These are phyloP conservation scores for Otolemur crassicaudatus DNA, from an alignment of 2,797 vertebrate genomes.

Conservation along the genomic window DNA sequence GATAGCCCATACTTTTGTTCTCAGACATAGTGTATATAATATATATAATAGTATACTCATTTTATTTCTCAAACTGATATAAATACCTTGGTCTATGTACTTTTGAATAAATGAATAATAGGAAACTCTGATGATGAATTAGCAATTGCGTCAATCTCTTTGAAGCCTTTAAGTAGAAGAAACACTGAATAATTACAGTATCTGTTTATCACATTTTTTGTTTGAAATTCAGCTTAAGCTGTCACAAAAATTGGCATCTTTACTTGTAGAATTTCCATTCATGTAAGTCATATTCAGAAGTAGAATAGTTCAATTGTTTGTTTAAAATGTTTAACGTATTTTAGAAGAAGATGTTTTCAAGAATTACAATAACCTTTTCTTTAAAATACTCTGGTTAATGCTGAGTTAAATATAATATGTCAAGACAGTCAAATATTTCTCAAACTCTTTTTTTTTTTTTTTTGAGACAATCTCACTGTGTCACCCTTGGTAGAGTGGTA, in stretches of 20 bases:
- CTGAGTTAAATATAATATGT: conserved; percentile 2
- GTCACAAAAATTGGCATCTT: neutral
- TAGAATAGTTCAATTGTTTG: neutral
- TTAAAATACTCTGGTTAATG: neutral
- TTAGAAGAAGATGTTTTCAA: neutral
- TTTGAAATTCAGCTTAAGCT: conserved; percentile 27
- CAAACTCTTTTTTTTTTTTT: neutral
- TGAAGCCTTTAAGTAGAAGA: neutral
- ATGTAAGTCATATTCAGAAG: neutral
- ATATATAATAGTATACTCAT: neutral
- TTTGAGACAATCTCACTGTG: no score
- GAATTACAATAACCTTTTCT: neutral
- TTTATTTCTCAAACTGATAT: conserved; percentile 2
- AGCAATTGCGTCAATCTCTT: conserved; percentile 8
- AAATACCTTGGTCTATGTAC: neutral
- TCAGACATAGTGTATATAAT: neutral
- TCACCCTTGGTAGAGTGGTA: no score
- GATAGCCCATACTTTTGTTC: neutral
- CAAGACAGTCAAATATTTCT: conserved; percentile 20
- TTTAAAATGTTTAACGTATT: neutral
- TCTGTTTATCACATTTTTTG: conserved; percentile 45
- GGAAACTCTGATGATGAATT: neutral
- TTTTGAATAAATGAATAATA: conserved; percentile 17
- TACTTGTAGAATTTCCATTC: conserved; percentile 24
- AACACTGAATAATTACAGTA: neutral